A percentile compares a stretch with the other conserved stretches of the same genome.
Evolutionary conservation across 2,113 vertebrate species (phyloP).

Genomic region (Clarias batrachus): DNA sequence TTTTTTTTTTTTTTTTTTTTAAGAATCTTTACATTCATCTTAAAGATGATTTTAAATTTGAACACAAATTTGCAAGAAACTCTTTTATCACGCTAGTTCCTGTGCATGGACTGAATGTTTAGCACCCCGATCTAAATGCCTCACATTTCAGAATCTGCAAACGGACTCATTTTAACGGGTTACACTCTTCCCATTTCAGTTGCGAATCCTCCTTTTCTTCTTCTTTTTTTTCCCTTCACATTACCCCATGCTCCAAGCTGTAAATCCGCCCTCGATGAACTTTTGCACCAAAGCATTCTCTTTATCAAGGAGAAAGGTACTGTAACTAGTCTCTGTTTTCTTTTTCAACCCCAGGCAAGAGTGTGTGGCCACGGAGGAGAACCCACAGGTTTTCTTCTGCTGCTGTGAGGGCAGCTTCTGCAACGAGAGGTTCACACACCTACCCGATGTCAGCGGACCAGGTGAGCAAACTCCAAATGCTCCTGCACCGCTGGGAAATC

Average conservation of each 20-base stretch:
- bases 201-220: not conserved
- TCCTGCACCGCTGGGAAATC: not conserved
- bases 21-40: not conserved
- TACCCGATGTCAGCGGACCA: conserved; percentile 79
- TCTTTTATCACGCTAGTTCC: not conserved
- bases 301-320: not conserved
- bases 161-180: not conserved
- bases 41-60: not conserved
- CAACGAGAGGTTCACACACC: conserved; percentile 88
- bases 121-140: not conserved
- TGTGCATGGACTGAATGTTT: not conserved
- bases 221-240: not conserved
- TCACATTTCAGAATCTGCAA: not conserved
- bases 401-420: conserved; percentile 95
- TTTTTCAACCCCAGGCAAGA: conserved; percentile 73
- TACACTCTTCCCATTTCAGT: not conserved
- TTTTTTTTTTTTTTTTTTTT: not conserved
- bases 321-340: conserved; percentile 37
- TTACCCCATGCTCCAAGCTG: not conserved
- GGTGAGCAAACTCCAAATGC: conserved; percentile 67
- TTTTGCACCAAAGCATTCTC: not conserved
- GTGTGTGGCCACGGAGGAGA: conserved; percentile 91
- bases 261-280: not conserved
- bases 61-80: not conserved
- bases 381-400: conserved; percentile 95